Conservation (phyloP, 2,888 invertebrate genomes). For the Auanema freiburgensis region DNA sequence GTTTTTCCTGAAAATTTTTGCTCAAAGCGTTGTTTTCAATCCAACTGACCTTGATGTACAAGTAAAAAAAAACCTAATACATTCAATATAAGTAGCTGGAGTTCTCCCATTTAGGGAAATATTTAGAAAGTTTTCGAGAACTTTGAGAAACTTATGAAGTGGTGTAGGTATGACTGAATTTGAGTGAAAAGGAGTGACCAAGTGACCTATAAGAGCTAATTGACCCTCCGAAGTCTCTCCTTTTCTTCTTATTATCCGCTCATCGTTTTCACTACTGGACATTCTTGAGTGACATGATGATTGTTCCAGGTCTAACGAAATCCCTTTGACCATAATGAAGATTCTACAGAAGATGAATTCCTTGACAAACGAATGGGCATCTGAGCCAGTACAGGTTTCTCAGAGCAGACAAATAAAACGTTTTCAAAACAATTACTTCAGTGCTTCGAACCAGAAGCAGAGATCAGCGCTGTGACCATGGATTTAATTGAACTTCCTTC, state of each 20-base stretch:
- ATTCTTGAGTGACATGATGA: no score
- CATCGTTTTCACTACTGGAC: no score
- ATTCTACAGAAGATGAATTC: conserved; percentile 11
- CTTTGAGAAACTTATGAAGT: background rate
- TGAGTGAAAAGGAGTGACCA: background rate
- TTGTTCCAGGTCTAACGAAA: conserved; percentile 12
- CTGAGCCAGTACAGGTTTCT: conserved; percentile 2
- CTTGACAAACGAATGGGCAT: conserved; percentile 13
- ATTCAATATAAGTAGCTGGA: no score
- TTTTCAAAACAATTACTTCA: background rate
- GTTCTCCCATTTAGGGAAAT: no score
- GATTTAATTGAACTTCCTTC: background rate
- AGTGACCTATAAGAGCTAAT: no score
- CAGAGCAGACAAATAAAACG: background rate
- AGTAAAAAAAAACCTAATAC: no score
- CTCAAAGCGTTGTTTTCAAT: no score
- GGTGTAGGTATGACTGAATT: conserved; percentile 13
- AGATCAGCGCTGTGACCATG: background rate
- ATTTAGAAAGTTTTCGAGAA: no score
- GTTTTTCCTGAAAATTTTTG: conserved; percentile 24
- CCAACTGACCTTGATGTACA: no score
- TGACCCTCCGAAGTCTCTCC: no score
- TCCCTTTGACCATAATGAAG: conserved; percentile 3
- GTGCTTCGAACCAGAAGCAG: conserved; percentile 1
- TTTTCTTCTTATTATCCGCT: no score